phyloP scores from a whole-genome alignment of 2,888 invertebrate genomes.

The Ochropleura plecta region DNA sequence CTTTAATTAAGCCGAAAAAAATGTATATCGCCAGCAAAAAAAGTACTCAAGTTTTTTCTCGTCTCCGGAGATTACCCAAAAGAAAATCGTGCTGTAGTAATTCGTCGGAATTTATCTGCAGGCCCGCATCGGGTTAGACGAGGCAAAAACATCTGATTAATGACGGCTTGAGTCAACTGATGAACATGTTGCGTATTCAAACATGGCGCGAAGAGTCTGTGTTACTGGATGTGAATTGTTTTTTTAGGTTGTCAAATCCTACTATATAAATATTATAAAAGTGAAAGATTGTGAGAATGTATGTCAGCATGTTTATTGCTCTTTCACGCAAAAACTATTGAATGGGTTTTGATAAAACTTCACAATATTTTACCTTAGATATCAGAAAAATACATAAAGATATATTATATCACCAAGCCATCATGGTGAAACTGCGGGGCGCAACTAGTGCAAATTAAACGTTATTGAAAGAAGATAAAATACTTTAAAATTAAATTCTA shows the following conservation, averaged over 20 bases:
- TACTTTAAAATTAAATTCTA: no score
- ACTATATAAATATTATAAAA: background rate
- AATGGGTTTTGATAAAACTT: no score
- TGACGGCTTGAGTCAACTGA: constrained; percentile 70
- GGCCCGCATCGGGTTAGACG: constrained; percentile 57
- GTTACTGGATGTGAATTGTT: constrained; percentile 46
- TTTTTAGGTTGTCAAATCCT: background rate
- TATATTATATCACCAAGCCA: no score
- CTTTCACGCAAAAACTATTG: no score
- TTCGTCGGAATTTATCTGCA: constrained; percentile 67
- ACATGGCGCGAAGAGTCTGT: constrained; percentile 52
- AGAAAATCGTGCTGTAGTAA: constrained; percentile 68
- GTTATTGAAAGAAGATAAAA: no score
- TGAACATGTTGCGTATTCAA: constrained; percentile 74
- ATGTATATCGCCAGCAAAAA: constrained; percentile 33
- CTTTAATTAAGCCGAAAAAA: constrained; percentile 43
- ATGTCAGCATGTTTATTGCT: no score
- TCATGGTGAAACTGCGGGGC: no score
- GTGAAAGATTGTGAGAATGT: no score
- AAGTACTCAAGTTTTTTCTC: constrained; percentile 52
- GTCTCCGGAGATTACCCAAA: constrained; percentile 55
- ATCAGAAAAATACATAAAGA: no score
- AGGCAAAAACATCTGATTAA: constrained; percentile 81
- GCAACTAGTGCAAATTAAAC: no score
- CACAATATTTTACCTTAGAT: no score